phyloP scores from a whole-genome alignment of 1,140 invertebrate species.

The Dendrolimus punctatus region DNA sequence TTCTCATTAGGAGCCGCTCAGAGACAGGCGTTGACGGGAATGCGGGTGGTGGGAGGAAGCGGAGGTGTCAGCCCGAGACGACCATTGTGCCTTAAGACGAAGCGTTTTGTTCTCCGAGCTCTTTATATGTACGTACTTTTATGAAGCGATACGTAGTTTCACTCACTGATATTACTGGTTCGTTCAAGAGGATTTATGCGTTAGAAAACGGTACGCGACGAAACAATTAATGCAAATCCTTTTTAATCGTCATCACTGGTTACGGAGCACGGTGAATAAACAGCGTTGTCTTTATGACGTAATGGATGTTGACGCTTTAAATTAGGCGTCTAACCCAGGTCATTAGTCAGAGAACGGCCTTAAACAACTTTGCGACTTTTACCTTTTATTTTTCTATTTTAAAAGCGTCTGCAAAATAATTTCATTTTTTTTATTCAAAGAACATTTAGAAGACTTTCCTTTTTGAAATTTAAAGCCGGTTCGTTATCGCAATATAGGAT shows the following conservation, averaged over 20 bases:
- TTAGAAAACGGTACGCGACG: not conserved
- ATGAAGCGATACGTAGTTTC: slow-evolving; percentile 24
- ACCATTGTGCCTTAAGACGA: slow-evolving; percentile 43
- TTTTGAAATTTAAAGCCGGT: too few species aligned
- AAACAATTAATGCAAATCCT: not conserved
- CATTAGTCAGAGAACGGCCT: too few species aligned
- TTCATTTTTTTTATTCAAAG: too few species aligned
- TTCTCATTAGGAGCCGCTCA: slow-evolving; percentile 56
- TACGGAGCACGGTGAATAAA: too few species aligned
- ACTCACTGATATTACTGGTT: slow-evolving; percentile 32
- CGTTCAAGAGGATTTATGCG: slow-evolving; percentile 6
- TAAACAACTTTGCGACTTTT: too few species aligned
- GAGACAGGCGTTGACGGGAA: slow-evolving; percentile 19
- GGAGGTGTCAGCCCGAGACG: slow-evolving; percentile 16
- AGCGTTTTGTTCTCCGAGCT: slow-evolving; percentile 42
- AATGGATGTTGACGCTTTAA: too few species aligned
- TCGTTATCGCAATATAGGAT: too few species aligned
- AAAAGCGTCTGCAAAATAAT: too few species aligned
- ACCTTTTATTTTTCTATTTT: too few species aligned
- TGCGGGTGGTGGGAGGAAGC: slow-evolving; percentile 9
- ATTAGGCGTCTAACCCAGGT: too few species aligned
- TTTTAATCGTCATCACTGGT: not conserved
- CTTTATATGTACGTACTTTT: slow-evolving; percentile 29
- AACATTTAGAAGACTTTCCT: too few species aligned
- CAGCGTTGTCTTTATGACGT: too few species aligned